Evolutionary conservation across 2,888 invertebrate genomes (phyloP), one percentile per base, ranked within the genome.

Genomic region (Melinaea marsaeus): DNA sequence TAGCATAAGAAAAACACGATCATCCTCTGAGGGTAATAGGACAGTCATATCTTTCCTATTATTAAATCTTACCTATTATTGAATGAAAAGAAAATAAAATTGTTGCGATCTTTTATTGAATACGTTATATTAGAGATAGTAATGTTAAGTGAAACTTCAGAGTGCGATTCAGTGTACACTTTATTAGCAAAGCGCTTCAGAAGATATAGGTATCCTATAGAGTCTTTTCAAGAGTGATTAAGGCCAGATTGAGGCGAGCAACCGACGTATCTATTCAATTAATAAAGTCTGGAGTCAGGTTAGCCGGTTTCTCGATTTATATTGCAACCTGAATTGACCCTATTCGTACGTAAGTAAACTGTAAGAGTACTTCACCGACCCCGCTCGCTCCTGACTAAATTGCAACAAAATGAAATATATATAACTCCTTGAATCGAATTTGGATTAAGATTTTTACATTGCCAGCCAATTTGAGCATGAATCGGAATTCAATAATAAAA

Each of bases 261-360:
- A 79, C 83, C 80, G 81, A 85, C 85, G 86, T 88, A 88, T 88
- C 88, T 85, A 90, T 90, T 88, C 87, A 90, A 90, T 90, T 90
- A 90, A 87, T 84, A 76, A 76, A 81, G 79, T 79, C 83, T 78
- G 79, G 73, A 79, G 74, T 75, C 79, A 83, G 82, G 80, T 81
- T 79, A 74, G 78, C 75, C 75, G 77, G 79, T 77, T 73, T 77
- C 78, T 81, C 81, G 80, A 85, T 88, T 84, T 86, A 85, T 84
- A 85, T 81, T 81, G 85, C 84, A 85, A 79, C 77, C 77, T 79
- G 82, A 86, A 88, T 86, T 85, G 79, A 76, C 78, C 74, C 77
- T 84, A 85, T 85, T 86, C 83, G 81, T 81, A 79, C 75, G 77
- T 75, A 77, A 73, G 72, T 70, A 70, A 68, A 71, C 69, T 73